Conservation (phyloP, 2,113 vertebrate species). For the Rhynchomys soricoides region DNA sequence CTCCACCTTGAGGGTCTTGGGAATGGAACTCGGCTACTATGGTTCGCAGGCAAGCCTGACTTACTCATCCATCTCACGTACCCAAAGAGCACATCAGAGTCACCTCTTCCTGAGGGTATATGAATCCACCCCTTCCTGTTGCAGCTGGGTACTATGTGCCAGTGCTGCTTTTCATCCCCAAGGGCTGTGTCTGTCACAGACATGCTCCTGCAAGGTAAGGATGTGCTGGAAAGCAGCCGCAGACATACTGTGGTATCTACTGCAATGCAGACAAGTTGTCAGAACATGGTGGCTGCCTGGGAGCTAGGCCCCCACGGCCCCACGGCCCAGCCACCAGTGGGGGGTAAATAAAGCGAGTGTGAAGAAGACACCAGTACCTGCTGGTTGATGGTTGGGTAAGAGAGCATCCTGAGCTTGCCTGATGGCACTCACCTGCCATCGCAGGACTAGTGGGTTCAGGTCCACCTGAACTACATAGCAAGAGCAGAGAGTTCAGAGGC, state of each 20-base stretch:
- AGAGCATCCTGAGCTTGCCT: not conserved
- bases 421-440: not conserved
- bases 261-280: not conserved
- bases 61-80: not conserved
- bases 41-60: not conserved
- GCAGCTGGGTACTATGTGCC: not conserved
- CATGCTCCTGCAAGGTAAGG: not conserved
- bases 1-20: not conserved
- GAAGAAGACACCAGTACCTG: no score
- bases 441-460: not conserved
- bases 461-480: not conserved
- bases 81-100: not conserved
- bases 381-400: rapidly evolving
- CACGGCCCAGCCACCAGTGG: not conserved
- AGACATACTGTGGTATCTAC: no score
- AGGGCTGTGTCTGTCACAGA: not conserved
- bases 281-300: not conserved
- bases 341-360: no score
- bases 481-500: not conserved
- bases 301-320: not conserved
- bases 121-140: not conserved
- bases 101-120: not conserved
- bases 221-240: not conserved
- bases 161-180: no score
- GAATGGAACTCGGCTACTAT: not conserved